Evolutionary conservation across 1,140 invertebrate species (phyloP), one percentile per base, ranked within the genome.

Genomic region (Bombus difficillimus): DNA sequence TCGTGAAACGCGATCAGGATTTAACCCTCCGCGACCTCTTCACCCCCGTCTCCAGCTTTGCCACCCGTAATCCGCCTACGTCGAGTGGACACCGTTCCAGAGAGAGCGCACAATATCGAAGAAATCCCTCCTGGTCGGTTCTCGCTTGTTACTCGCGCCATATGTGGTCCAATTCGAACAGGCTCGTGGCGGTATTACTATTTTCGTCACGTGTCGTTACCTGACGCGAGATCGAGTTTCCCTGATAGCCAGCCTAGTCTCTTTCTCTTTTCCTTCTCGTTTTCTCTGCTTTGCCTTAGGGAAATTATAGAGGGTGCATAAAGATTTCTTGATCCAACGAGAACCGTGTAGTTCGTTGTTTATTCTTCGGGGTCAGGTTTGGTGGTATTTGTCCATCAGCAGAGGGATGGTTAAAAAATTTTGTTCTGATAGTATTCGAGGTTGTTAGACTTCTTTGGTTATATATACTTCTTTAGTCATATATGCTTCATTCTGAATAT

Each of bases 1-100:
- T 92, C 93, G 93, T 94, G 92, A 94, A 94, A 94, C 92, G 87
- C 93, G 93, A 94, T 94, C 93, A 93, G 91, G 91, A 93, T 92
- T 91, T 92, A 87, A 84, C 82, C 78, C 82, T 76, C 86, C 59
- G 69, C 68, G 37, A 28, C 71, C 43, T 34, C 85, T 41, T 32
- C 2, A 39, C 64, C 15, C 64, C 64, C 64, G 25, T 62, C 18
- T 43, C 18, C 8, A 37, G 77, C 88, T 78, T 86, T 89, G 85
- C 88, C 78, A 82, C 83, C 73, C 62, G 90, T 93, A 93, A 92
- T 93, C 92, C 91, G 91, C 89, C 92, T 91, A 89, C 90, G 77
- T 86, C 68, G 90, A 91, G 89, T 92, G 89, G 89, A 93, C 89
- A 85, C 68, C 43, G 82, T 59, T 72, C 41, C 18, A 59, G 66